Percentiles rank a stretch among this genome's conserved stretches.
Evolutionary conservation across 2,888 invertebrate species (phyloP).

Genomic region (Hydrotaea diabolus): DNA sequence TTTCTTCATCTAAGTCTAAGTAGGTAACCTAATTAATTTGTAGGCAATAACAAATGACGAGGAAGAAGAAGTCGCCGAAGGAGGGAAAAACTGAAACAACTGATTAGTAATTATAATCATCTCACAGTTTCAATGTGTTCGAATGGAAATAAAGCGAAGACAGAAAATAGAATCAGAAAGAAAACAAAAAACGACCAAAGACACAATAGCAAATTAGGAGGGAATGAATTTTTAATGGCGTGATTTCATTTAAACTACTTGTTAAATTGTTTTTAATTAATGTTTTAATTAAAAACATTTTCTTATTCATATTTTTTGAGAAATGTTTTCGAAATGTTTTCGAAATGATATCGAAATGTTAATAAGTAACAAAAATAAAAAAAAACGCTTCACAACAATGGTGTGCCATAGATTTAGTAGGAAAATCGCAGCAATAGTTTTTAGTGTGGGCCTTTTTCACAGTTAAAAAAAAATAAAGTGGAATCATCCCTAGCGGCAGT

Average conservation of each 20-base stretch:
- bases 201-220: conserved; percentile 18
- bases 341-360: neutral
- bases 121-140: conserved; percentile 45
- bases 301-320: conserved; percentile 47
- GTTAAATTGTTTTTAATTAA: conserved; percentile 65
- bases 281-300: conserved; percentile 61
- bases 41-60: conserved; percentile 25
- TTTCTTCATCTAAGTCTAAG: conserved; percentile 30
- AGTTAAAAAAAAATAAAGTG: too few relatives aligned
- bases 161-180: neutral
- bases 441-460: too few relatives aligned
- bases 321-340: conserved; percentile 1
- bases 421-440: too few relatives aligned
- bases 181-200: conserved; percentile 1
- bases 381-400: too few relatives aligned
- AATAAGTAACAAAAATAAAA: too few relatives aligned
- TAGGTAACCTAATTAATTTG: neutral
- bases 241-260: conserved; percentile 65
- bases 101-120: conserved; percentile 54
- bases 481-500: neutral
- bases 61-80: neutral
- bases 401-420: too few relatives aligned
- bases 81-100: neutral
- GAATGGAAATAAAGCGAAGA: neutral
- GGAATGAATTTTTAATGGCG: conserved; percentile 60